Base-by-base conservation (phyloP, 2,888 invertebrate species). In the Temnothorax ravouxi region DNA sequence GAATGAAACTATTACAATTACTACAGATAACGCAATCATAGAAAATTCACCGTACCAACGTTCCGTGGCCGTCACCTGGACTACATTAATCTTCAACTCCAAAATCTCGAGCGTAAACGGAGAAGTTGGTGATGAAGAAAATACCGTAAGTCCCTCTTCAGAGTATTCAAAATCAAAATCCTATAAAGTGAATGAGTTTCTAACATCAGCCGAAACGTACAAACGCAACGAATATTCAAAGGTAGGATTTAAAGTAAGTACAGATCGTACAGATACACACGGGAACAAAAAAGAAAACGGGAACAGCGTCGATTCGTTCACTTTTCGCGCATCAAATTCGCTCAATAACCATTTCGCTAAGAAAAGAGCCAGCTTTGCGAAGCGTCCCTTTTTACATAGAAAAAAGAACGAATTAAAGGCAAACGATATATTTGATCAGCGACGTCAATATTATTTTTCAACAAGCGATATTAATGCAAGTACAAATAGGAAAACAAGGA, bases 181-280 rank as follows among this genome's bases (percentile, higher is more conserved):
- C 34, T 71, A 54, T 83, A 76, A 85, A 86, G 29, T 18, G 41
- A 18, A 0, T 15, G 41, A 25, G 34, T 41, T n/a, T 21, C 38
- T 41, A 50, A 18, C 34, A 29, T 29, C 29, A 47, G 50, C 25
- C 52, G 29, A 34, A 59, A 34, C 54, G 21, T 50, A 29, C 4
- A 47, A 59, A 56, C 71, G 21, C n/a, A 11, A 34, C n/a, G 72
- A 54, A 29, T 29, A 47, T 15, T 50, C 61, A 75, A 52, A 83
- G 74, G 47, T 29, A 44, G 79, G 80, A 79, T 75, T 84, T 41
- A 69, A 56, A 54, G 47, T 41, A 41, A 66, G 62, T 54, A 61
- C 44, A 25, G 74, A 77, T 15, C 62, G 62, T 54, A 61, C 44
- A 25, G 74, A 77, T 15, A 59, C 21, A 29, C 50, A 2, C 0